These are phyloP conservation scores for Rana temporaria DNA, from an alignment of 2,113 vertebrate species.

Conservation along the genomic window DNA sequence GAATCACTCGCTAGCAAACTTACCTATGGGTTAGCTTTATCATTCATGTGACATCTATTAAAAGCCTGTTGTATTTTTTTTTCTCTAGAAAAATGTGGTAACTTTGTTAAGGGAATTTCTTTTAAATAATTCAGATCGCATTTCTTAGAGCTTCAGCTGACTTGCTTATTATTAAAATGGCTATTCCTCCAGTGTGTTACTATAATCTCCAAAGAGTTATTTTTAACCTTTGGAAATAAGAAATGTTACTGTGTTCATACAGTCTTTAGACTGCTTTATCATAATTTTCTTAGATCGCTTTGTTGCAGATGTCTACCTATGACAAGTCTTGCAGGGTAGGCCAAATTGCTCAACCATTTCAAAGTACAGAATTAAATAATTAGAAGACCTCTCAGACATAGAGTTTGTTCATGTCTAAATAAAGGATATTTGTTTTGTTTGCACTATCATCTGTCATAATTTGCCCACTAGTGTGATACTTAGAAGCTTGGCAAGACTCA, in stretches of 20 bases:
- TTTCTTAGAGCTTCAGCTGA: no score
- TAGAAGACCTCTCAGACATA: background rate
- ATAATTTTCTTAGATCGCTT: background rate
- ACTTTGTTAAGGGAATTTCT: no score
- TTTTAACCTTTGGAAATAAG: background rate
- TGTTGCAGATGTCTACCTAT: background rate
- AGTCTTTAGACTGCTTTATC: background rate
- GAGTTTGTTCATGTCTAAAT: constrained; percentile 7
- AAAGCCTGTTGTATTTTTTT: no score
- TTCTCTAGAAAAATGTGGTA: no score
- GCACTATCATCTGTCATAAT: constrained; percentile 29
- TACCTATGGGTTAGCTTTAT: no score
- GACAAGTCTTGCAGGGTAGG: no score
- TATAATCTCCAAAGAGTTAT: background rate
- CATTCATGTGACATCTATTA: no score
- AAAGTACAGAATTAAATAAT: background rate
- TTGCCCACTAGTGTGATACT: constrained; percentile 29
- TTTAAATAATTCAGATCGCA: no score
- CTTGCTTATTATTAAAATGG: no score
- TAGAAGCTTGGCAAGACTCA: constrained; percentile 45
- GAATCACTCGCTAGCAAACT: no score
- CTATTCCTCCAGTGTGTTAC: no score
- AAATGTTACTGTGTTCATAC: background rate
- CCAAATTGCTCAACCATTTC: no score
- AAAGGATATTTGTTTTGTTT: constrained; percentile 1